phyloP scores from a whole-genome alignment of 64 coral and sea anemone species.

The Anthopleura sola region DNA sequence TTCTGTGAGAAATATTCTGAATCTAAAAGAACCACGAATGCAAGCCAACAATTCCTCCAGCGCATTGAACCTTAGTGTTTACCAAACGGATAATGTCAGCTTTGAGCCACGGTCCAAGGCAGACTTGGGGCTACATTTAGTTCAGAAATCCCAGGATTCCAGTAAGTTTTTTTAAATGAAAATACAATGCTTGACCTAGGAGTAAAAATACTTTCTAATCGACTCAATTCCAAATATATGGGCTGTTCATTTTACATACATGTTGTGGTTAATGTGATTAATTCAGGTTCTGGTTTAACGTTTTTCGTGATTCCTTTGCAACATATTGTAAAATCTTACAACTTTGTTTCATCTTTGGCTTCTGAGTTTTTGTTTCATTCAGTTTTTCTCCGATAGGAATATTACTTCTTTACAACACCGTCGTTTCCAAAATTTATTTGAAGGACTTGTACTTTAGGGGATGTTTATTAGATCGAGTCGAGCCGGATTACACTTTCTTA shows the following conservation, averaged over 20 bases:
- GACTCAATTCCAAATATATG: not conserved
- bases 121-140: slow-evolving; percentile 48
- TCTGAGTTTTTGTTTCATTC: not conserved
- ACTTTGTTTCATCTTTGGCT: not conserved
- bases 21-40: slow-evolving; percentile 74
- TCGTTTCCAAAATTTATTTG: not conserved
- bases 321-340: not conserved
- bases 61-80: slow-evolving; percentile 69
- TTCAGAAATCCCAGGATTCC: slow-evolving; percentile 3
- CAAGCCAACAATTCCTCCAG: slow-evolving; percentile 56
- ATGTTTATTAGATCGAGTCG: slow-evolving; percentile 22
- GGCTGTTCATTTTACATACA: slow-evolving; percentile 5
- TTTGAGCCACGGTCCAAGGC: slow-evolving; percentile 41
- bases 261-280: slow-evolving; percentile 21
- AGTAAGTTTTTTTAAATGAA: slow-evolving; percentile 10
- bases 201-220: slow-evolving; percentile 1
- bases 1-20: slow-evolving; percentile 92
- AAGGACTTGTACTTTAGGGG: slow-evolving; percentile 2
- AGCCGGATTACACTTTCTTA: slow-evolving; percentile 27
- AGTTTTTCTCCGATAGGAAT: not conserved
- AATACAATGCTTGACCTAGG: not conserved
- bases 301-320: slow-evolving; percentile 16
- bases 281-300: slow-evolving; percentile 19
- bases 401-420: not conserved
- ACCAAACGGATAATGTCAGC: slow-evolving; percentile 79